Percentiles rank a stretch among this genome's conserved stretches.
These are phyloP conservation scores for Geotria australis DNA, from an alignment of 2,797 vertebrate genomes.

Conservation along the genomic window DNA sequence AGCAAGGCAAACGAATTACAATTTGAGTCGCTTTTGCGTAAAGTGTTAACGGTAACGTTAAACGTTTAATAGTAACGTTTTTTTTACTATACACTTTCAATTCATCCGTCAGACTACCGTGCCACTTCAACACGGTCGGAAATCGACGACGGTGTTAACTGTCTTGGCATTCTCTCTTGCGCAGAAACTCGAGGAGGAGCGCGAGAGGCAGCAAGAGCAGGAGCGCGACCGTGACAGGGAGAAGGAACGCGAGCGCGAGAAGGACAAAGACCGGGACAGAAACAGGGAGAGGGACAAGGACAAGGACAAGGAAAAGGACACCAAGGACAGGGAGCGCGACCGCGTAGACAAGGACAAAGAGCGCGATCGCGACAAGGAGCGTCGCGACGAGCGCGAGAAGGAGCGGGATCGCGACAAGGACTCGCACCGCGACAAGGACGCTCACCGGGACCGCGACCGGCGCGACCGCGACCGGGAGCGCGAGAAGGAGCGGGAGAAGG, in stretches of 20 bases:
- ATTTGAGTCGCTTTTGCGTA: no score
- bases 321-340: background rate
- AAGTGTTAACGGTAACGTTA: no score
- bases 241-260: slow-evolving; percentile 17
- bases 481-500: slow-evolving; percentile 7
- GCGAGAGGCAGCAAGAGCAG: slow-evolving; percentile 5
- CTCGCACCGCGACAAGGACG: background rate
- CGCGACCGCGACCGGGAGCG: slow-evolving; percentile 8
- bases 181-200: slow-evolving; percentile 7
- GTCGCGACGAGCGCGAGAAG: background rate
- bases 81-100: no score
- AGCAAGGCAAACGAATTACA: no score
- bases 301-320: slow-evolving; percentile 51
- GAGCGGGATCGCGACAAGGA: background rate
- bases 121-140: no score
- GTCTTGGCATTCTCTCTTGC: background rate
- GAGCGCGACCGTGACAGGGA: slow-evolving; percentile 1
- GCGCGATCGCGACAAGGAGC: background rate
- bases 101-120: no score
- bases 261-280: slow-evolving; percentile 32
- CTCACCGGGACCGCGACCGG: slow-evolving; percentile 9
- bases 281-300: slow-evolving; percentile 60
- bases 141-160: no score
- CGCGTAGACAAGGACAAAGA: background rate
- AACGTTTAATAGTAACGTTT: no score